phyloP scores from a whole-genome alignment of 2,113 vertebrate species.

The Pholis gunnellus region DNA sequence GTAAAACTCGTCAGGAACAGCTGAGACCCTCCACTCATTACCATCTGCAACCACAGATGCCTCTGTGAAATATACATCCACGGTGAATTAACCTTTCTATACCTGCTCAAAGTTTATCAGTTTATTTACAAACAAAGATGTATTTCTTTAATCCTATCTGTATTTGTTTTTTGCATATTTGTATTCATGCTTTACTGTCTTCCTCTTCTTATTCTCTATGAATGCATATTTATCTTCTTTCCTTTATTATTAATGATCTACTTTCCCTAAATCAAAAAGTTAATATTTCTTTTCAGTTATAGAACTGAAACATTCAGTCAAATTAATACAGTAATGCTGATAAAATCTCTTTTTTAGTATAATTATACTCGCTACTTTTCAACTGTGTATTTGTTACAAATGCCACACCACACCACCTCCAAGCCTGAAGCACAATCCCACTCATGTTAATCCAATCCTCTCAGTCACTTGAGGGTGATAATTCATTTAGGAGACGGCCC shows the following conservation, averaged over 20 bases:
- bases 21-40: constrained; percentile 1
- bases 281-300: neutral
- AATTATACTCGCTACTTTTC: neutral
- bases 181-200: neutral
- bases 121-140: neutral
- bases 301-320: neutral
- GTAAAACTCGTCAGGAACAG: neutral
- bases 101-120: neutral
- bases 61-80: constrained; percentile 3
- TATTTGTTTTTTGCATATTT: neutral
- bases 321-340: neutral
- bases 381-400: no score
- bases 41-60: constrained; percentile 25
- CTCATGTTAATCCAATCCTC: no score
- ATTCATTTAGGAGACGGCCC: no score
- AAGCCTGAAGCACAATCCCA: no score
- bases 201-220: neutral
- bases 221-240: neutral
- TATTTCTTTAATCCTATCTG: neutral
- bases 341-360: neutral
- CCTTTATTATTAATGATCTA: neutral
- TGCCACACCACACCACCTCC: no score
- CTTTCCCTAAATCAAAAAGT: no score
- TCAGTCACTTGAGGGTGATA: no score
- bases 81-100: neutral